Base-by-base conservation (phyloP, 2,888 invertebrate genomes). In the Abrostola tripartita region DNA sequence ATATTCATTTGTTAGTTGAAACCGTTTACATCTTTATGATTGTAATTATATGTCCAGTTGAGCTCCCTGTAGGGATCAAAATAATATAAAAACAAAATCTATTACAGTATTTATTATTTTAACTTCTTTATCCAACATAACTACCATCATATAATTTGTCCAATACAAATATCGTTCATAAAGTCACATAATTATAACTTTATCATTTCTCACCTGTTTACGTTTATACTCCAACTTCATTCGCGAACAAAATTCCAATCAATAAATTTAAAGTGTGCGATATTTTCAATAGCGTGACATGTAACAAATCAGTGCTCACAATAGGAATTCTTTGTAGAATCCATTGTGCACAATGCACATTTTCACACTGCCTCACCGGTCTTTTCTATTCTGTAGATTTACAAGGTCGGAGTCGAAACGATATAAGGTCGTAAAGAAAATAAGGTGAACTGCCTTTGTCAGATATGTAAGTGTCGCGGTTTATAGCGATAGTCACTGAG, bases 1-100 rank as follows among this genome's bases (percentile, higher is more conserved):
- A 88, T 86, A 86, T 85, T 87, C 85, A 88, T 86, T 84, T 82
- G 76, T 76, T 74, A 68, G 68, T 69, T 71, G 71, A 75, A 79
- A 84, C 81, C 74, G 74, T 70, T 71, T 65, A 67, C 68, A 61
- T 74, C 68, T 51, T 63, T 52, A 50, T 65, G 69, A 67, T 70
- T 68, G 74, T 55, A 58, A 75, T 79, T 81, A 85, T 85, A n/a
- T 82, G 82, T 80, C 76, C 72, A 42, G 36, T 37, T 40, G 77
- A 74, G 59, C 24, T 24, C 1, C 24, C 24, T 24, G 24, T 24
- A 24, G n/a, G n/a, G n/a, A n/a, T n/a, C 24, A 24, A 24, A 2
- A 1, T 2, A 24, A 24, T 24, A 24, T 24, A 24, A 2, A 24
- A 24, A 2, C 24, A 24, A 24, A 2, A 24, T 24, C 24, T 24